Evolutionary conservation across 2,888 invertebrate species (phyloP), one percentile per base, ranked within the genome.

Genomic region (Myopa testacea): DNA sequence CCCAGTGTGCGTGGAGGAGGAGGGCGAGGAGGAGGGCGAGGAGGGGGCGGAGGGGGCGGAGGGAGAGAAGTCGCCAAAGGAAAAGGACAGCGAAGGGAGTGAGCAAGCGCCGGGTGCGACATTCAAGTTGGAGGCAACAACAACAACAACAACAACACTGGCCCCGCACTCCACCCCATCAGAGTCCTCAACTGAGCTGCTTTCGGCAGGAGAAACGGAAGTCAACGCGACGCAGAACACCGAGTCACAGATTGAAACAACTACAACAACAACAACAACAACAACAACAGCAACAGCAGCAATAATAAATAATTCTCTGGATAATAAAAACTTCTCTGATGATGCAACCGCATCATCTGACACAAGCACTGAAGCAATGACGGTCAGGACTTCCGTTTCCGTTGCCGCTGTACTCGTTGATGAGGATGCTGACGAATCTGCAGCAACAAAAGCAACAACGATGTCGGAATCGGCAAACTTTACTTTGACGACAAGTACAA

Each of bases 1-100:
- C 80, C 83, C 84, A 4, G 79, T 83, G 34, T 89, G 89, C 70
- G 80, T 67, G 26, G 67, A 75, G 19, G 38, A 69, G 10, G 63
- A 76, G 19, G 45, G 38, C 19, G 75, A 77, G 38, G 34, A 62
- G 19, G 63, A 50, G 50, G 50, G 12, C n/a, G n/a, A n/a, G n/a
- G n/a, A n/a, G n/a, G n/a, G n/a, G n/a, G n/a, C n/a, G n/a, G n/a
- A n/a, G n/a, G 19, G 40, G 4, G 19, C 14, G 14, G 40, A 16
- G n/a, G 40, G 38, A 55, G 16, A 10, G 40, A 71, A 12, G 63
- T 5, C 34, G 38, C 16, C 10, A 55, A 50, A 70, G 16, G 34
- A 70, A 6, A 26, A 37, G 10, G 50, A 14, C 2, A 14, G n/a
- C 4, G 62, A 52, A 12, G 52, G 6, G 37, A 52, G 12, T 4